Evolutionary conservation across 2,797 vertebrate species (phyloP), one percentile per base, ranked within the genome.

Genomic region (Iguana delicatissima): DNA sequence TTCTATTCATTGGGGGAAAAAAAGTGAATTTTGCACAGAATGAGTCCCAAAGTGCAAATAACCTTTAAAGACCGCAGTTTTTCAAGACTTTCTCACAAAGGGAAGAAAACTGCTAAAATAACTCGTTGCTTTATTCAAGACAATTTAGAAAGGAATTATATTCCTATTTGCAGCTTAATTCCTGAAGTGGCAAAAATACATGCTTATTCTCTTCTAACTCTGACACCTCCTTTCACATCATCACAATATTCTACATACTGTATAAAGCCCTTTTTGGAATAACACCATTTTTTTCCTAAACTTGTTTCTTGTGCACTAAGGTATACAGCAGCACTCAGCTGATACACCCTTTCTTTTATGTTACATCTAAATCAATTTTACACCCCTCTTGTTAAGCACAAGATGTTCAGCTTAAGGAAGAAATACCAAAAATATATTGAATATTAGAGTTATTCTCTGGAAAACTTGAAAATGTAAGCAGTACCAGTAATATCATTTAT

Each of bases 391-490:
- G 32, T 72, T 86, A 52, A 62, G 38, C 13, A 74, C 20, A 73
- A 57, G 13, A 16, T 22, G 14, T 72, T 38, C 85, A 29, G 42
- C 1, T 52, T 55, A 67, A 64, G 50, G 46, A 67, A 67, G 32
- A 85, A 89, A 69, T 55, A 80, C 32, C n/a, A 69, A 69, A 85
- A 38, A 4, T 67, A 38, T 77, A 69, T 42, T 84, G n/a, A 74
- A 69, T 42, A 69, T 79, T 35, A 69, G n/a, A 69, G 50, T 29
- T 74, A 73, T 89, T 73, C 22, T n/a, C 12, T 62, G 46, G 20
- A 16, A 57, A 46, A 59, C 6, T 20, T 74, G 42, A 55, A 77
- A 55, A 32, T 14, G 4, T 85, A 32, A 5, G 26, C 62, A 79
- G 32, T 79, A 89, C 62, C n/a, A 79, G 32, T 6, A 69, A 38